Evolutionary conservation across 23 tunicate species (phyloP), one percentile per base, ranked within the genome.

Genomic region (Pegea sp.): DNA sequence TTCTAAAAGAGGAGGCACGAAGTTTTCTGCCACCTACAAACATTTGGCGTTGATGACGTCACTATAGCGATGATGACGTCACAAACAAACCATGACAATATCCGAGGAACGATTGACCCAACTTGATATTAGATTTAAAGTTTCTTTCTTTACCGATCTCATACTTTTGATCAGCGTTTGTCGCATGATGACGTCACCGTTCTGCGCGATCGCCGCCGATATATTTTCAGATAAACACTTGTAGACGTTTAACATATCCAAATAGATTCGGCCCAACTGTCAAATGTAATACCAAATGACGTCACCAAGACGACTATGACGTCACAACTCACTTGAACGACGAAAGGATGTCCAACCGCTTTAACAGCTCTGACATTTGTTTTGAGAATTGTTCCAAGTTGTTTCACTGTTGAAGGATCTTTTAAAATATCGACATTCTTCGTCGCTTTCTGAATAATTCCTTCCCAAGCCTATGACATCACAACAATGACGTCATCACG

Each of bases 201-300:
- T 68, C 60, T 72, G 86, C 27, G 49, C 52, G 27, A 91, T 91
- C 28, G 99, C 99, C 7, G 93, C 79, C 24, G 99, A 91, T 28
- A 91, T 91, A 60, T 72, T 72, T 56, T 91, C 99, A 38, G 86
- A 72, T 61, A 91, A 52, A 52, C 91, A 84, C 44, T 91, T 91
- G 74, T 91, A 91, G 49, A 91, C 99, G 65, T 91, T 91, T 69
- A 91, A 44, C 93, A 91, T 91, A 69, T 91, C 99, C 31, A 91
- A 75, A 58, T 79, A 91, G 62, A 91, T 91, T 2, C 93, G 71
- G 26, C 93, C 99, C 16, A 91, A 63, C 91, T 91, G 69, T 6
- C 25, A 24, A 43, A 34, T 53, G 31, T 25, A 43, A 44, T 46
- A 38, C 16, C 11, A 8, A 38, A 38, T 38, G 46, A 8, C 46